Conservation (phyloP, 2,113 vertebrate genomes). For the Odocoileus virginianus region DNA sequence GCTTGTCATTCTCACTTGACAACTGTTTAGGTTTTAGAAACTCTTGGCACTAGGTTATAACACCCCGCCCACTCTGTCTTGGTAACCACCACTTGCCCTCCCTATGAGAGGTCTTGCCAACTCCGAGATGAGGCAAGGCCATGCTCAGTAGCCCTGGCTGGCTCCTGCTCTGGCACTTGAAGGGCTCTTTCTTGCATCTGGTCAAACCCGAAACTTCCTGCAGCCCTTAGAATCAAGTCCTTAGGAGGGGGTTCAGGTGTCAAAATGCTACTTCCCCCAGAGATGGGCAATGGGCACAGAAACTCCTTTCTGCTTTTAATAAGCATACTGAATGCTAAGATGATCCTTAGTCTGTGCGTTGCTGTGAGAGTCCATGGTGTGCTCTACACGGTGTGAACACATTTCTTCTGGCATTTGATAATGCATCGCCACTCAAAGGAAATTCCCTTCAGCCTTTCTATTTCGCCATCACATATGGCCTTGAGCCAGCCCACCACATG, state of each 20-base stretch:
- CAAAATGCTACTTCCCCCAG: background rate
- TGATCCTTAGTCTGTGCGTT: background rate
- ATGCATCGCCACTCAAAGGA: background rate
- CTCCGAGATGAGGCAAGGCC: background rate
- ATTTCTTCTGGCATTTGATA: slow-evolving; percentile 8
- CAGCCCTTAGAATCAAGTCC: background rate
- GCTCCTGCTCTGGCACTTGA: background rate
- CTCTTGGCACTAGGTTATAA: background rate
- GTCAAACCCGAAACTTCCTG: background rate
- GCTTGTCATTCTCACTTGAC: slow-evolving; percentile 51
- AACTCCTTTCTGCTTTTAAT: background rate
- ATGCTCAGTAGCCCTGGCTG: background rate
- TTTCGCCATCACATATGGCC: background rate
- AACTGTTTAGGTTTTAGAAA: slow-evolving; percentile 55
- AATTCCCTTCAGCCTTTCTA: background rate
- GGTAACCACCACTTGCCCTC: slow-evolving; percentile 40
- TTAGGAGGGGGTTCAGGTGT: background rate
- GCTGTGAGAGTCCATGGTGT: background rate
- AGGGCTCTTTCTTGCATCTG: background rate
- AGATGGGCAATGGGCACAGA: background rate
- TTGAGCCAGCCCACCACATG: background rate
- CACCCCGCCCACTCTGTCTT: background rate
- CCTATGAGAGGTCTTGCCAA: background rate
- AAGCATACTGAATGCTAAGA: background rate
- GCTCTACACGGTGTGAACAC: background rate